phyloP scores from a whole-genome alignment of 2,113 vertebrate genomes.

The Salvator merianae region DNA sequence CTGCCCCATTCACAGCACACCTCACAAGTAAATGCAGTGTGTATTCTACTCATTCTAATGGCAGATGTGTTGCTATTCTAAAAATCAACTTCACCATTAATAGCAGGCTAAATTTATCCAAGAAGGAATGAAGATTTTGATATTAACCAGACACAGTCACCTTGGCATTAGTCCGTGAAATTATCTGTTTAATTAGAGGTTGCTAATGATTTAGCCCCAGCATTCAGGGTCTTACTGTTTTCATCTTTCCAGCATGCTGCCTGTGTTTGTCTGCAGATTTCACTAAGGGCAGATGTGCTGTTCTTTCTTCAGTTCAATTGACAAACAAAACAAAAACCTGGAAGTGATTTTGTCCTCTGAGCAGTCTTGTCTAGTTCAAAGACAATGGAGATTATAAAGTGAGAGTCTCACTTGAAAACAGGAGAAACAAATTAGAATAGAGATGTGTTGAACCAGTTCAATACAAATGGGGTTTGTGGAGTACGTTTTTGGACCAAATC shows the following conservation, averaged over 20 bases:
- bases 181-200: conserved; percentile 1
- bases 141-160: conserved; percentile 4
- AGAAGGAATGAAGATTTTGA: neutral
- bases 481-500: too few species aligned
- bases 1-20: too few species aligned
- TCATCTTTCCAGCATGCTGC: neutral
- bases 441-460: too few species aligned
- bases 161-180: neutral
- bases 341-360: neutral
- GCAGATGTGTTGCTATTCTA: neutral
- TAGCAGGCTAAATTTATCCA: neutral
- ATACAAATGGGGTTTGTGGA: too few species aligned
- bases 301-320: neutral
- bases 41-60: neutral
- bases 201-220: neutral
- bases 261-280: neutral
- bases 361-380: neutral
- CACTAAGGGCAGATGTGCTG: neutral
- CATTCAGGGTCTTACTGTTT: conserved; percentile 9
- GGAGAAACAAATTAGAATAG: too few species aligned
- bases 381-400: neutral
- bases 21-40: too few species aligned
- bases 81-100: neutral
- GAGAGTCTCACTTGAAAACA: rapidly evolving
- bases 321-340: neutral